Percentiles rank a stretch among this genome's conserved stretches.
Conservation (phyloP, 1,140 invertebrate genomes). For the Druon quercuslanigerum region DNA sequence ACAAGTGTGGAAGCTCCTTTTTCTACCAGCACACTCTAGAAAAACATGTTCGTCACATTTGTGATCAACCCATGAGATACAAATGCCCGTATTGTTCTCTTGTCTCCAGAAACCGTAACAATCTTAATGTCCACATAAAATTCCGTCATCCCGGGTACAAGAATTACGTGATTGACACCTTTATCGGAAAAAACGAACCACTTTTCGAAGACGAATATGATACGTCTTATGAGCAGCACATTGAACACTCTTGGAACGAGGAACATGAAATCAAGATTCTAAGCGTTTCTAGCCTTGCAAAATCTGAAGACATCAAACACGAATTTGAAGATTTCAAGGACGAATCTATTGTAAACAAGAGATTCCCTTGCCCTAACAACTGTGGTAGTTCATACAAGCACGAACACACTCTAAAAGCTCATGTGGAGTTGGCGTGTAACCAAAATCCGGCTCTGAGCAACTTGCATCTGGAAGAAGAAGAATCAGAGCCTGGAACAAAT, state of each 20-base stretch:
- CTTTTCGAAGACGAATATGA: not conserved
- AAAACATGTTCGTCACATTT: slow-evolving; percentile 68
- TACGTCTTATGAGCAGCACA: not conserved
- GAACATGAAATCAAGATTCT: slow-evolving; percentile 9
- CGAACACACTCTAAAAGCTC: slow-evolving; percentile 4
- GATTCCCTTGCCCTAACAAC: not conserved
- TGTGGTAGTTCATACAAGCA: slow-evolving; percentile 7
- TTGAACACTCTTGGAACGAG: not conserved
- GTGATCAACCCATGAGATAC: slow-evolving; percentile 76
- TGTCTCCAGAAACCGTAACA: slow-evolving; percentile 57
- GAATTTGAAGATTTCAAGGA: not conserved
- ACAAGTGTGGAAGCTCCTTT: slow-evolving; percentile 46
- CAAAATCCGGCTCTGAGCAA: not conserved
- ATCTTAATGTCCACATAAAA: slow-evolving; percentile 50
- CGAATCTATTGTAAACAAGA: not conserved
- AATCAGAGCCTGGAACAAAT: not conserved
- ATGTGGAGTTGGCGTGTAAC: not conserved
- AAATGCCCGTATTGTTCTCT: slow-evolving; percentile 73
- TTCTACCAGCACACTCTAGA: slow-evolving; percentile 49
- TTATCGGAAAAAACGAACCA: slow-evolving; percentile 1
- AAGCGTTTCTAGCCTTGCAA: not conserved
- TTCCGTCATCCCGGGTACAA: slow-evolving; percentile 47
- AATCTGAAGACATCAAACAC: not conserved
- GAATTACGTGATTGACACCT: slow-evolving; percentile 46
- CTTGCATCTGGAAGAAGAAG: slow-evolving; percentile 1